Evolutionary conservation across 2,797 vertebrate genomes (phyloP), one percentile per base, ranked within the genome.

Genomic region (Stomatorhinus walkeri): DNA sequence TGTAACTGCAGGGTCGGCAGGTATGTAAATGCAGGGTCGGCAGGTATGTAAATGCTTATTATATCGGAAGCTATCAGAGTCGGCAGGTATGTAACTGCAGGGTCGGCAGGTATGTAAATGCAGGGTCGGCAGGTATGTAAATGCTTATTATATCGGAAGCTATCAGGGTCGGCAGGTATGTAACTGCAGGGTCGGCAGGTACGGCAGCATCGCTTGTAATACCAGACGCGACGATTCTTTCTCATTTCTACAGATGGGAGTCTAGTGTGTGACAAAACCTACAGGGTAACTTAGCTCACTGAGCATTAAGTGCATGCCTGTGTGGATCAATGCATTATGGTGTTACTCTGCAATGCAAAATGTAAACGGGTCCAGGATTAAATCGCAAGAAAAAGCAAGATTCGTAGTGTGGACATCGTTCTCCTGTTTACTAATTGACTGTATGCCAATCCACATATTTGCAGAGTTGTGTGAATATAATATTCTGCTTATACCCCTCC

Each of bases 171-270:
- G n/a, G n/a, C n/a, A n/a, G n/a, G n/a, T n/a, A n/a, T n/a, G n/a
- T n/a, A n/a, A n/a, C n/a, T n/a, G 94, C 94, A 48, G 97, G 97
- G 90, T 96, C 95, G 49, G 91, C 97, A 96, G 98, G 98, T 99
- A 88, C 93, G 96, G 88, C 91, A 2, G 4, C 3, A 16, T 46
- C 5, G n/a, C 6, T 36, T n/a, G 16, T 56, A 4, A 32, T 12
- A 54, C 12, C 32, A 79, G 16, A 36, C 43, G 72, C 16, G 36
- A 43, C 7, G 72, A 5, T 43, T n/a, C 64, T 68, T 24, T 4
- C 28, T 32, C 1, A 32, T 32, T 32, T 32, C 28, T 68, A 32
- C 24, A 32, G 64, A 68, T 14, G 10, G 24, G 28, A 36, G 64
- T 32, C 28, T 68, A 68, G 28, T 32, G 64, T 14, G 28, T 36